Base-by-base conservation (phyloP, 2,888 invertebrate genomes). In the Anagyrus pseudococci region DNA sequence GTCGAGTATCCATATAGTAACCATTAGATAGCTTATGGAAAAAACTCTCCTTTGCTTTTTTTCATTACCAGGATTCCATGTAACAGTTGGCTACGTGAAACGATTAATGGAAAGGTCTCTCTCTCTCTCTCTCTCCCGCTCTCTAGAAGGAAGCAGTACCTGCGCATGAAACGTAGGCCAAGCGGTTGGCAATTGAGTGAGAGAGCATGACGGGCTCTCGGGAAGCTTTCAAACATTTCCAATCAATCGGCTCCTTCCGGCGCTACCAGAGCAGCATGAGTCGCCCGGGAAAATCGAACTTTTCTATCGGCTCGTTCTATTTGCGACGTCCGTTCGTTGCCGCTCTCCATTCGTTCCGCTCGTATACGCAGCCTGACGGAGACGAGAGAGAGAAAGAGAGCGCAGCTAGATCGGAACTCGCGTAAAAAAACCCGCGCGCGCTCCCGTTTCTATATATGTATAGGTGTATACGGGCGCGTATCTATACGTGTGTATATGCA, bases 221-320 rank as follows among this genome's bases (percentile, higher is more conserved):
- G 71, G 74, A 73, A 70, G 72, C 71, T 71, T 70, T 68, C 71
- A 71, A 73, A 71, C 72, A 76, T 79, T 80, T 80, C 79, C 80
- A 80, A 80, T 80, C 80, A 80, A 80, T 80, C 79, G 79, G 78
- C 70, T 73, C 76, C 79, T 80, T 80, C 78, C 78, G 79, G 76
- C 71, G 70, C 70, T 79, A 80, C 70, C 79, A 80, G 80, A 78
- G 78, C 17, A 79, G 69, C 79, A 80, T 78, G 72, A 80, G 69
- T 67, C 60, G 69, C 48, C 58, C 67, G 77, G 79, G 80, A 80
- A 80, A 80, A 80, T 75, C 80, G 79, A 80, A 80, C 77, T 76
- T 77, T 78, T 76, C 78, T 77, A 77, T 78, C 77, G 75, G 71
- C 74, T 74, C 72, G 71, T 68, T 68, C 69, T 57, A 44, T 54